These are phyloP conservation scores for Maniola jurtina DNA, from an alignment of 1,140 invertebrate genomes.

Conservation along the genomic window DNA sequence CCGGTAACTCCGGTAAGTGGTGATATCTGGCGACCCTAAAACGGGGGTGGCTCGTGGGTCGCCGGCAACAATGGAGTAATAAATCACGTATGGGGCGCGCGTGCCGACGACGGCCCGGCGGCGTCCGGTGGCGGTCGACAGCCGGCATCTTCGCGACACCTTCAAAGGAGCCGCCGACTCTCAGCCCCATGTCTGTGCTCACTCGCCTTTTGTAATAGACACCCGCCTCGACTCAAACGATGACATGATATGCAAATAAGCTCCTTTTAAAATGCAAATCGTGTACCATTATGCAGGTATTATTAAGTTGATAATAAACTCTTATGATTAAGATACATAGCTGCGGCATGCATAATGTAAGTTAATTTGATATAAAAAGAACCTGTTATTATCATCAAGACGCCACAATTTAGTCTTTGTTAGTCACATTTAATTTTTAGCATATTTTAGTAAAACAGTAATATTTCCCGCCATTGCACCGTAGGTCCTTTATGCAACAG, in stretches of 20 bases:
- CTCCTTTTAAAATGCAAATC: constrained; percentile 16
- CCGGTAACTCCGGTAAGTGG: neutral
- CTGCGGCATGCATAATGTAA: constrained; percentile 4
- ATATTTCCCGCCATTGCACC: too few species aligned
- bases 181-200: constrained; percentile 26
- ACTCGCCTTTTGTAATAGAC: constrained; percentile 35
- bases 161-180: constrained; percentile 58
- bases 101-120: constrained; percentile 49
- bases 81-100: constrained; percentile 75
- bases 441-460: too few species aligned
- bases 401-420: neutral
- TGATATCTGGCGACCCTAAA: constrained; percentile 5
- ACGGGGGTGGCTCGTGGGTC: constrained; percentile 46
- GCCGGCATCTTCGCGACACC: constrained; percentile 34
- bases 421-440: too few species aligned
- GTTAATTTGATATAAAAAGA: neutral
- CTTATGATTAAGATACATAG: constrained; percentile 7
- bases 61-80: constrained; percentile 72
- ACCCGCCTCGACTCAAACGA: constrained; percentile 27
- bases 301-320: neutral
- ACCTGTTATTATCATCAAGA: neutral
- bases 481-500: too few species aligned
- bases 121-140: constrained; percentile 45
- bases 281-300: neutral
- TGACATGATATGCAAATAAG: constrained; percentile 27